A percentile compares a stretch with the other conserved stretches of the same genome.
phyloP scores from a whole-genome alignment of 2,113 vertebrate genomes.

The Oplegnathus fasciatus region DNA sequence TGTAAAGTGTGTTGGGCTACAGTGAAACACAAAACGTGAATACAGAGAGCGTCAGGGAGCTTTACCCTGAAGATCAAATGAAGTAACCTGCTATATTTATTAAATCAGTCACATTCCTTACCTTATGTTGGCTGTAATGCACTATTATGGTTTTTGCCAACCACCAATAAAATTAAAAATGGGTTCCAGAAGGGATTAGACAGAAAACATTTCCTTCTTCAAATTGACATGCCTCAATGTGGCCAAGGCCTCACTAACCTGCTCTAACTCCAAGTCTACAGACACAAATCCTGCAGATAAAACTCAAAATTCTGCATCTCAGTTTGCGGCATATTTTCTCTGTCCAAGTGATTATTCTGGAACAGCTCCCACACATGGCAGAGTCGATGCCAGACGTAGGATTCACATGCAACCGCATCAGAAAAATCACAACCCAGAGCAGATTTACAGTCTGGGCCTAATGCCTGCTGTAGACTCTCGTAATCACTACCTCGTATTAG shows the following conservation, averaged over 20 bases:
- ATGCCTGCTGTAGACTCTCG: conserved; percentile 58
- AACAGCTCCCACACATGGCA: conserved; percentile 61
- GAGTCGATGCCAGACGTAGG: conserved; percentile 49
- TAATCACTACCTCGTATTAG: conserved; percentile 53
- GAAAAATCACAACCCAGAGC: conserved; percentile 47
- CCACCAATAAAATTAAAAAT: neutral
- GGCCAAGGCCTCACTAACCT: conserved; percentile 8
- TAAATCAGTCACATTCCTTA: neutral
- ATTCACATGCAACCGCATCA: conserved; percentile 56
- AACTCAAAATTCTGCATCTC: conserved; percentile 35
- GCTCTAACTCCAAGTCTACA: conserved; percentile 8
- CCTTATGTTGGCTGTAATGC: neutral
- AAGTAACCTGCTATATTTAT: neutral
- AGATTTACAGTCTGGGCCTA: conserved; percentile 64
- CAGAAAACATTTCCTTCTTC: neutral
- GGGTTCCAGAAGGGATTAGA: neutral
- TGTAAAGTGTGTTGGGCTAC: neutral
- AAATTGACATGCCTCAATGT: neutral
- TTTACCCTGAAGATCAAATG: neutral
- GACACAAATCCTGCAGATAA: conserved; percentile 43
- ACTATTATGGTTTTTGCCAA: neutral
- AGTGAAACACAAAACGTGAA: neutral
- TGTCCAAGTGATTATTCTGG: conserved; percentile 59
- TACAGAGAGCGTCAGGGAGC: neutral
- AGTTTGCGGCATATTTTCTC: conserved; percentile 46